A percentile compares a stretch with the other conserved stretches of the same genome.
Evolutionary conservation across 2,888 invertebrate genomes (phyloP).

Genomic region (Acrobasis consociella): DNA sequence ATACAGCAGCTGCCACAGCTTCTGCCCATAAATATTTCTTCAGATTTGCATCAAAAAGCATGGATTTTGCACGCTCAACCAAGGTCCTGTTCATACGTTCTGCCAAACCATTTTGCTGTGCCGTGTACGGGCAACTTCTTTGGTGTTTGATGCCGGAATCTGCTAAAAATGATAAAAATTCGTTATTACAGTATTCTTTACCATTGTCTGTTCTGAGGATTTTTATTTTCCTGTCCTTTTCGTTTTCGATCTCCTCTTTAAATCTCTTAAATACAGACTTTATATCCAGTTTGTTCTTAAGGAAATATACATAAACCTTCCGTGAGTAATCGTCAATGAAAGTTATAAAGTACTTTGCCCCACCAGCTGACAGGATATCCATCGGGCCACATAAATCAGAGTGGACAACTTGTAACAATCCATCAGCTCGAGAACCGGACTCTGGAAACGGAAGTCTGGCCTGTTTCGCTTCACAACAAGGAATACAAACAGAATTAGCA

Average conservation of each 20-base stretch:
- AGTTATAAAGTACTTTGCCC: neutral
- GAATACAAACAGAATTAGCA: no score
- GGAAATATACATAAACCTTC: neutral
- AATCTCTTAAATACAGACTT: constrained; percentile 2
- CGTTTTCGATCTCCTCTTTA: neutral
- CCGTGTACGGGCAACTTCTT: neutral
- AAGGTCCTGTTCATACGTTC: constrained; percentile 5
- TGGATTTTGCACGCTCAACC: neutral
- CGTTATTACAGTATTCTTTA: neutral
- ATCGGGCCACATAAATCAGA: no score
- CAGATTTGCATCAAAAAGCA: neutral
- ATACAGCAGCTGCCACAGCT: neutral
- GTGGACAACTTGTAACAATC: no score
- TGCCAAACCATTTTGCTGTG: neutral
- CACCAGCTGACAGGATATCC: neutral
- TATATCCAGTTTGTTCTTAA: no score
- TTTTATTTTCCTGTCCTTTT: neutral
- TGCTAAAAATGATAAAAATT: neutral
- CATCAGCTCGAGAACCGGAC: no score
- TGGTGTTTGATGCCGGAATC: constrained; percentile 5
- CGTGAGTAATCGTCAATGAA: neutral
- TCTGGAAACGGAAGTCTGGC: no score
- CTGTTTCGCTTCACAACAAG: no score
- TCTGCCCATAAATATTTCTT: constrained; percentile 7
- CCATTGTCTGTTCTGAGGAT: constrained; percentile 10